Base-by-base conservation (phyloP, 2,113 vertebrate genomes). In the Nothocercus julius region DNA sequence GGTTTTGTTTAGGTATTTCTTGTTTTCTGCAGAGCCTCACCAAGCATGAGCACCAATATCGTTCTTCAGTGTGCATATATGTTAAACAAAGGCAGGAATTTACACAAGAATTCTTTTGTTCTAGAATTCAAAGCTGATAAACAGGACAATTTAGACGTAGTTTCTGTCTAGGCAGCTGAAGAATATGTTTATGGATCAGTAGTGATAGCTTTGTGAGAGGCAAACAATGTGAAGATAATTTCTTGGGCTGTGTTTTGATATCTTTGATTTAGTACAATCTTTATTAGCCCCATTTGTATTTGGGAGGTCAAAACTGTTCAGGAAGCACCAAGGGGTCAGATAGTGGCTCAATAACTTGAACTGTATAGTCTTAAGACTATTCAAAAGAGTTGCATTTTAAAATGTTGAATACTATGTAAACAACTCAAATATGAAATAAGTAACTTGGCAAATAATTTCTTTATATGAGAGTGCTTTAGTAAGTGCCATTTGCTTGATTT, bases 401-500 rank as follows among this genome's bases (percentile, higher is more conserved):
- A 34, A 36, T 58, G 58, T 5, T 68, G 75, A 77, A 62, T 44
- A 47, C 78, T 83, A 53, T 92, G 38, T 18, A 62, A 89, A 67
- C 72, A 91, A 34, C 11, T 80, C n/a, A 89, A 64, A 47, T 40
- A 53, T 13, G 8, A 91, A 84, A 89, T 32, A 93, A 66, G 63
- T 68, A 94, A 13, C 44, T 86, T 64, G 40, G 34, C 34, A 85
- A 94, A 87, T 32, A 85, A 19, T 56, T 92, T 89, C 28, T 28
- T 80, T 64, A 40, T 19, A 73, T 12, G 5, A 81, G 45, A 66
- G 56, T 86, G 53, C 27, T 85, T 78, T 73, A 77, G 22, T 74
- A 58, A 92, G 77, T 87, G 62, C 8, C 11, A 76, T 72, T 86
- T 94, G 6, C 44, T 89, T 95, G 66, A 96, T 87, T 92, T 91